Percentiles rank a stretch among this genome's conserved stretches.
Conservation (phyloP, 2,888 invertebrate genomes). For the Lysandra bellargus region DNA sequence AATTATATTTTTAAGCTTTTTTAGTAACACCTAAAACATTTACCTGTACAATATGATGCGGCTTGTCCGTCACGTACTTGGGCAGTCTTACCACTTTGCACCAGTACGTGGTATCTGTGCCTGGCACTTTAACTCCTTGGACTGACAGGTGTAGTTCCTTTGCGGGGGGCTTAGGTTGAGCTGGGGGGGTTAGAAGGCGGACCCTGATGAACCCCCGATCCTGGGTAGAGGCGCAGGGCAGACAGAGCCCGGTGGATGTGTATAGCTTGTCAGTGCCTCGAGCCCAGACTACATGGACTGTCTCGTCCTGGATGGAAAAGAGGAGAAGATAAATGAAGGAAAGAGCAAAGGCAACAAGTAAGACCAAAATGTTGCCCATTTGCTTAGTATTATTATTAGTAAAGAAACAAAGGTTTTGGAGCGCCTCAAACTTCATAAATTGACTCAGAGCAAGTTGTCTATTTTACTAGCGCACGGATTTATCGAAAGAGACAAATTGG, state of each 20-base stretch:
- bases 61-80: constrained; percentile 79
- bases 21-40: neutral
- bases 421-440: too few relatives aligned
- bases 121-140: constrained; percentile 87
- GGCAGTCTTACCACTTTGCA: constrained; percentile 93
- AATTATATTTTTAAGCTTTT: neutral
- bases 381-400: too few relatives aligned
- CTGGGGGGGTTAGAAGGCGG: constrained; percentile 79
- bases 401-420: too few relatives aligned
- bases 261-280: constrained; percentile 87
- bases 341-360: neutral
- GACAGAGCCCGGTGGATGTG: constrained; percentile 83
- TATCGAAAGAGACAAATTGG: too few relatives aligned
- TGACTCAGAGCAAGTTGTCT: too few relatives aligned
- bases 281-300: constrained; percentile 93
- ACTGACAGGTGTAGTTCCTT: constrained; percentile 82
- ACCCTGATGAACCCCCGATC: constrained; percentile 89
- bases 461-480: too few relatives aligned
- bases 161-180: constrained; percentile 65
- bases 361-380: too few relatives aligned
- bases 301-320: constrained; percentile 85
- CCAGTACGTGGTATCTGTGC: constrained; percentile 97
- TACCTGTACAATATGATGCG: constrained; percentile 89
- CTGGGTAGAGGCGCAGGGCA: constrained; percentile 74
- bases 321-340: neutral